Base-by-base conservation (phyloP, 2,113 vertebrate genomes). In the Caretta caretta region DNA sequence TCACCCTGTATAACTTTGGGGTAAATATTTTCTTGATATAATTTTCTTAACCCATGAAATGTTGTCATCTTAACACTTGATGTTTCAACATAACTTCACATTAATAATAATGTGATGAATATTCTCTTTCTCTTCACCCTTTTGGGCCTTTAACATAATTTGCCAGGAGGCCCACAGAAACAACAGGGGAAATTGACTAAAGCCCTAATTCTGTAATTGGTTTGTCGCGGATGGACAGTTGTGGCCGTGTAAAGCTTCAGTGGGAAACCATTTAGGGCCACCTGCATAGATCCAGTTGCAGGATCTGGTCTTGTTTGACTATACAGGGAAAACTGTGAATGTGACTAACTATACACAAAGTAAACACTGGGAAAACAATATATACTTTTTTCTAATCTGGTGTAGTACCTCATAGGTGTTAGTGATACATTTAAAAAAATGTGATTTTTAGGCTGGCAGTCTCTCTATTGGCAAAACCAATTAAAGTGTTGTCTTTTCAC, bases 321-420 rank as follows among this genome's bases (percentile, higher is more conserved):
- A 11, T 46, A 42, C 22, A 25, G 72, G 24, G 72, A 24, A 75
- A 75, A 46, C 10, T 75, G 50, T 75, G 50, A 87, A 83, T 42
- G 46, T 13, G 22, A 1, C 3, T 17, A 7, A 1, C 3, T 17
- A 7, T 51, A 20, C 6, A 10, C 0, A 0, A 29, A 22, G 10
- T 56, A 76, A 87, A 72, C 31, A 31, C 31, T 35, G 62, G 20
- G 78, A 76, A 48, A 54, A 0, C 50, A 29, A 12, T 1, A 31
- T 35, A 7, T 6, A 31, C 59, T n/a, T 65, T 65, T 65, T 65
- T 35, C 62, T 35, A 14, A 16, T 65, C 31, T 65, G 62, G 16
- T 65, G 31, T n/a, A 65, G 7, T 35, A 35, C 16, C 31, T n/a
- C 62, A 62, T 31, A 65, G 31, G 7, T 65, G 14, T 65, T 65